Base-by-base conservation (phyloP, 2,113 vertebrate species). In the Apistogramma diplotaenia region DNA sequence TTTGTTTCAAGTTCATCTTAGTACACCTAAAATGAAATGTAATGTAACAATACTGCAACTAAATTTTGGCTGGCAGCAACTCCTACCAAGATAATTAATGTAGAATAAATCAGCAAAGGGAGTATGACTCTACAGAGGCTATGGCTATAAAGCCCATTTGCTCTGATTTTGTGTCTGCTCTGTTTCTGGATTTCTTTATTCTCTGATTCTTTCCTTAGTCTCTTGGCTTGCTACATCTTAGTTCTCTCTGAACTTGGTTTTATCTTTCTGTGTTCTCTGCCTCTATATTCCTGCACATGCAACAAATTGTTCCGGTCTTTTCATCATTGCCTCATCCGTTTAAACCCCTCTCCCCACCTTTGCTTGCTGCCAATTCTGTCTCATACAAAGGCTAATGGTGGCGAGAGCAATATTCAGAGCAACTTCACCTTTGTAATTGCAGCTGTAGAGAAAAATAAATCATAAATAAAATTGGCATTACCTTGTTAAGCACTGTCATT, bases 401-500 rank as follows among this genome's bases (percentile, higher is more conserved):
- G 35, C 23, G 74, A 85, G 79, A 76, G 71, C 59, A 37, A 51
- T 19, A 16, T 78, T 88, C 57, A 74, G 77, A 79, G 74, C 53
- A 27, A 29, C n/a, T 0, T 58, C 5, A 73, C 56, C 75, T 40
- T 27, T 65, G n/a, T 70, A 53, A 75, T 31, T 21, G 7, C 3
- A 2, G 37, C 37, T 78, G 74, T 81, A 6, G 9, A 31, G 33
- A 7, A 29, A 7, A 8, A 6, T 43, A 46, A 27, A 65, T 43
- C 10, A 16, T 16, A 46, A 46, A 16, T 46, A 46, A 19, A 46
- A 5, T 67, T 0, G 16, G 12, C 46, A 49, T 49, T 0, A 8
- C 0, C 1, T 70, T 1, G 0, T n/a, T 3, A 3, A 49, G 31
- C 10, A 25, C 19, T 46, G 55, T 35, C 43, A 40, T 7, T 11